These are phyloP conservation scores for Thryonomys swinderianus DNA, from an alignment of 2,113 vertebrate species.

Conservation along the genomic window DNA sequence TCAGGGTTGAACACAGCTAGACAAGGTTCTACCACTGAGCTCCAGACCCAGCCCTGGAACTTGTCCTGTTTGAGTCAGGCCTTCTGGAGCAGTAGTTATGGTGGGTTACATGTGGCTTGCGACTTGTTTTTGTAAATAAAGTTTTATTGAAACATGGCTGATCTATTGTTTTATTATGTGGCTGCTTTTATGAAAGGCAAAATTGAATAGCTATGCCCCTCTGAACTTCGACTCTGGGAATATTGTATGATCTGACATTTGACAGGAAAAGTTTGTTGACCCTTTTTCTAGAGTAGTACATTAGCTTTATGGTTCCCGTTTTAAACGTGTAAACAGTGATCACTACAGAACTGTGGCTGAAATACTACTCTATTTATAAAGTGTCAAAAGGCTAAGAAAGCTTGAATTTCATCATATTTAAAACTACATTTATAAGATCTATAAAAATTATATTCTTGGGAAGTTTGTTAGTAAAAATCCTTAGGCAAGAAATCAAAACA, in stretches of 20 bases:
- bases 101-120: not conserved
- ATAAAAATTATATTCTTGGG: not conserved
- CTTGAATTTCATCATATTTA: not conserved
- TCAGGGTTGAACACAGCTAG: not conserved
- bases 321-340: not conserved
- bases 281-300: not conserved
- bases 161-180: not conserved
- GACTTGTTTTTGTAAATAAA: not conserved
- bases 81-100: not conserved
- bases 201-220: not conserved
- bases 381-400: not conserved
- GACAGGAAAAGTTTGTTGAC: not conserved
- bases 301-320: not conserved
- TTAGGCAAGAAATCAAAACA: slow-evolving; percentile 7
- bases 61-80: not conserved
- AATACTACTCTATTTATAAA: not conserved
- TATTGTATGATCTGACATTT: not conserved
- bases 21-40: not conserved
- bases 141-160: not conserved
- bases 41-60: not conserved
- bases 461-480: not conserved
- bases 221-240: not conserved
- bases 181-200: not conserved
- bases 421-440: not conserved
- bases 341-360: not conserved